Conservation (phyloP, 1,140 invertebrate species). For the Xylocopa sonorina region DNA sequence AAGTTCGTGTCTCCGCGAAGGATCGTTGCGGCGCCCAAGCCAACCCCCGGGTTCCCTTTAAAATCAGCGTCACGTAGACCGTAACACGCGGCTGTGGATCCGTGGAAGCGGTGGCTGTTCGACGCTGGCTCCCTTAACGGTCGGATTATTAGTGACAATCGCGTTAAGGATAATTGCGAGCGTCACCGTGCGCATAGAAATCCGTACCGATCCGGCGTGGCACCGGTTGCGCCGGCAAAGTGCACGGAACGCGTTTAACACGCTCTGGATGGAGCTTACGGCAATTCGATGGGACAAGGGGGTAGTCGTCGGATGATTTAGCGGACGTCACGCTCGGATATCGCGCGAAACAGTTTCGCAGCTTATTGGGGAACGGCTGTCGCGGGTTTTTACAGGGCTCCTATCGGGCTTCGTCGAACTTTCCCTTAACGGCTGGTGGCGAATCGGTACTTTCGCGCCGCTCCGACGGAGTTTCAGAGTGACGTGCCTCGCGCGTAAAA, state of each 20-base stretch:
- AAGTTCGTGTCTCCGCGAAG: not conserved
- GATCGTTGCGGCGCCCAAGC: not conserved
- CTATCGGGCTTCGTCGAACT: slow-evolving; percentile 48
- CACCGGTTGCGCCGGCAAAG: slow-evolving; percentile 40
- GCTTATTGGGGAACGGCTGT: slow-evolving; percentile 54
- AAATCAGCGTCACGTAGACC: slow-evolving; percentile 46
- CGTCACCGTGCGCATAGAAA: slow-evolving; percentile 43
- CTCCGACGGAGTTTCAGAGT: slow-evolving; percentile 29
- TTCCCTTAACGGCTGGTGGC: slow-evolving; percentile 46
- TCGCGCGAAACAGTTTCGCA: slow-evolving; percentile 56
- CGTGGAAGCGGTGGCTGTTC: slow-evolving; percentile 1
- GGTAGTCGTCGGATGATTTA: slow-evolving; percentile 60
- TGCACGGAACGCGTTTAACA: slow-evolving; percentile 48
- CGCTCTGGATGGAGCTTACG: slow-evolving; percentile 54
- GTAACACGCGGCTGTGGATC: slow-evolving; percentile 3
- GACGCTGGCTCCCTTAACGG: slow-evolving; percentile 18
- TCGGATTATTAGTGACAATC: slow-evolving; percentile 54
- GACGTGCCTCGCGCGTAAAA: slow-evolving; percentile 9
- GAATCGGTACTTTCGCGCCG: slow-evolving; percentile 21
- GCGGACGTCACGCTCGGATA: slow-evolving; percentile 29
- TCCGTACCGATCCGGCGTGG: slow-evolving; percentile 28
- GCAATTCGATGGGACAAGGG: slow-evolving; percentile 50
- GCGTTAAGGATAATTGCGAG: slow-evolving; percentile 55
- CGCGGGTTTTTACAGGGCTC: slow-evolving; percentile 53
- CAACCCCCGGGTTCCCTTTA: slow-evolving; percentile 5